Percentiles rank a stretch among this genome's conserved stretches.
phyloP scores from a whole-genome alignment of 2,888 invertebrate genomes.

The Plagodis dolabraria region DNA sequence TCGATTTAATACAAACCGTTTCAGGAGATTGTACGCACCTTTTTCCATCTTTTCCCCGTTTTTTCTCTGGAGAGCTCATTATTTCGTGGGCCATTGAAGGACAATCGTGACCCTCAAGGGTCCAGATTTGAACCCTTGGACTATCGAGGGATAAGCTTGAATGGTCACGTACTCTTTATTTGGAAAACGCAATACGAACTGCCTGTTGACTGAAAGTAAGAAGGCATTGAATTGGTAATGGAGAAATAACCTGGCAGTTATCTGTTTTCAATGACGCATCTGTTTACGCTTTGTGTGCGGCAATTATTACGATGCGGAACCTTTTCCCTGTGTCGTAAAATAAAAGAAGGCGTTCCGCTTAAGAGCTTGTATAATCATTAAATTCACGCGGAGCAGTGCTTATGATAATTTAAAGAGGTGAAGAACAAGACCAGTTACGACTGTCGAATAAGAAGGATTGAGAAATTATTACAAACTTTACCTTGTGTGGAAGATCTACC shows the following conservation, averaged over 20 bases:
- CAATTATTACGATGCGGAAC: too few relatives aligned
- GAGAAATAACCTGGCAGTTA: conserved; percentile 25
- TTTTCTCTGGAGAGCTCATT: conserved; percentile 46
- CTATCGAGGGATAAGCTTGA: conserved; percentile 46
- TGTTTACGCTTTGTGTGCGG: conserved; percentile 3
- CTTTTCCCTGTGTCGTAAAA: too few relatives aligned
- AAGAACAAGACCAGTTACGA: too few relatives aligned
- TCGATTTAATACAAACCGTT: conserved; percentile 45
- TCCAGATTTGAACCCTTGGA: conserved; percentile 43
- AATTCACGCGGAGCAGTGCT: too few relatives aligned
- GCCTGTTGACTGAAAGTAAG: conserved; percentile 34
- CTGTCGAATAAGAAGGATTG: too few relatives aligned
- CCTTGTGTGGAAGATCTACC: too few relatives aligned
- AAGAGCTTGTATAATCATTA: too few relatives aligned
- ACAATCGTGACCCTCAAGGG: conserved; percentile 39
- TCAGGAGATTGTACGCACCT: conserved; percentile 43
- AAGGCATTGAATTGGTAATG: conserved; percentile 32
- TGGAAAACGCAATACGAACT: conserved; percentile 47
- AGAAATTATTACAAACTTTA: too few relatives aligned
- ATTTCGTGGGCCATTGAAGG: conserved; percentile 45
- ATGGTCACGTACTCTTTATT: conserved; percentile 50
- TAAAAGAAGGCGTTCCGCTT: too few relatives aligned
- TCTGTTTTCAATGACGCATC: conserved; percentile 24
- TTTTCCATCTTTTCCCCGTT: conserved; percentile 41
- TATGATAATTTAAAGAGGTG: too few relatives aligned